Evolutionary conservation across 2,113 vertebrate genomes (phyloP).

Genomic region (Cairina moschata): DNA sequence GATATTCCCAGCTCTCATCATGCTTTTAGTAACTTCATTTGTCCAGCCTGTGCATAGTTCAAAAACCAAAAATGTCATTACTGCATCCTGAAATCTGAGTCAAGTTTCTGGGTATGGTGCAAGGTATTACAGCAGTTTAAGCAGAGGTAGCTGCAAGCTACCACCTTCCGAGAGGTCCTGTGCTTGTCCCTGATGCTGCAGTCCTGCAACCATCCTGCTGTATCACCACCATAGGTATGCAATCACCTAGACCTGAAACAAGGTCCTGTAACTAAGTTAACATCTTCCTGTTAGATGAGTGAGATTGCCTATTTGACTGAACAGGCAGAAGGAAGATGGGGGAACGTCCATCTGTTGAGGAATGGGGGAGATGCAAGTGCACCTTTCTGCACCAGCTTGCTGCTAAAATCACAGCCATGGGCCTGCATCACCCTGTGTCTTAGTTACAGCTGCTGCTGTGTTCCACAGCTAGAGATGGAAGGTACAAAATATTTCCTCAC

Average conservation of each 20-base stretch:
- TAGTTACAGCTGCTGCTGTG: background rate
- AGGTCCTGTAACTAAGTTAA: background rate
- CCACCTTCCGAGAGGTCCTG: background rate
- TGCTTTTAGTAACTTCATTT: background rate
- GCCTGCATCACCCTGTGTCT: background rate
- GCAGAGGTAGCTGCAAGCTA: background rate
- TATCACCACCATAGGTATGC: accelerated
- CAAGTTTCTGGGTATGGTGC: background rate
- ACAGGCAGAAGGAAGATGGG: background rate
- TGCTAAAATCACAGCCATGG: background rate
- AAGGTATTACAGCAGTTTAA: background rate
- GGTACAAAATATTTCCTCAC: background rate
- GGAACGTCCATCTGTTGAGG: background rate
- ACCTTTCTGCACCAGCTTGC: background rate
- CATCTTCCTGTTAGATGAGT: background rate
- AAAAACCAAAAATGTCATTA: background rate
- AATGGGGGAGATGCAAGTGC: background rate
- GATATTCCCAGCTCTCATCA: background rate
- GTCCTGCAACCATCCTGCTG: background rate
- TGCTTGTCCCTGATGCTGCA: background rate
- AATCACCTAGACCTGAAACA: background rate
- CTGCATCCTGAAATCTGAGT: background rate
- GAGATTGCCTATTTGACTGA: background rate
- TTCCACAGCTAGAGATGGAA: accelerated
- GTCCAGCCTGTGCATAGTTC: background rate